These are phyloP conservation scores for Synergus umbraculus DNA, from an alignment of 2,888 invertebrate species.

Conservation along the genomic window DNA sequence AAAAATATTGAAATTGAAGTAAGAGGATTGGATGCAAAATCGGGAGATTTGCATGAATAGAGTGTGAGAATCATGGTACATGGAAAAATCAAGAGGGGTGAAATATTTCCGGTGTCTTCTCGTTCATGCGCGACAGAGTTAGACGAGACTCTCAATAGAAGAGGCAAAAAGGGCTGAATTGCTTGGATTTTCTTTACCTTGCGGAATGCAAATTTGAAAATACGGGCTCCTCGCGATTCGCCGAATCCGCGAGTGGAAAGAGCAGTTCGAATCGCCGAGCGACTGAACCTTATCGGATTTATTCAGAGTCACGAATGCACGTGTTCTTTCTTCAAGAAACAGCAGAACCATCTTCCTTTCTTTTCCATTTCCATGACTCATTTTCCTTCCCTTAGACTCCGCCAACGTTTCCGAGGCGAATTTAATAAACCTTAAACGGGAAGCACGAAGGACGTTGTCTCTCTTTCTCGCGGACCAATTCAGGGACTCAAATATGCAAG, in stretches of 20 bases:
- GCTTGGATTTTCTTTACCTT: slow-evolving; percentile 50
- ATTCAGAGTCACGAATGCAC: slow-evolving; percentile 66
- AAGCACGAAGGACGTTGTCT: slow-evolving; percentile 48
- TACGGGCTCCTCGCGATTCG: slow-evolving; percentile 44
- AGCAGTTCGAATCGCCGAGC: slow-evolving; percentile 49
- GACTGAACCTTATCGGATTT: slow-evolving; percentile 63
- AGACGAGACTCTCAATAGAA: slow-evolving; percentile 14
- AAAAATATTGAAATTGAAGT: slow-evolving; percentile 14
- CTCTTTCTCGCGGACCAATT: slow-evolving; percentile 54
- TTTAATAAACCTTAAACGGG: slow-evolving; percentile 67
- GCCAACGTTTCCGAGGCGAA: slow-evolving; percentile 60
- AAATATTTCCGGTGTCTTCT: slow-evolving; percentile 48
- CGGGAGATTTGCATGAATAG: slow-evolving; percentile 3
- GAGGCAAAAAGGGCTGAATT: slow-evolving; percentile 48
- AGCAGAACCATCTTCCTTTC: slow-evolving; percentile 40
- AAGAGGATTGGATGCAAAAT: background rate
- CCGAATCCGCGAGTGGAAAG: slow-evolving; percentile 52
- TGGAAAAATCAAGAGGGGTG: slow-evolving; percentile 56
- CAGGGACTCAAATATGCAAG: slow-evolving; percentile 67
- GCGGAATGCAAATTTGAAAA: slow-evolving; percentile 55
- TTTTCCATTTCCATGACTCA: slow-evolving; percentile 41
- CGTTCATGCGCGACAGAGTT: slow-evolving; percentile 28
- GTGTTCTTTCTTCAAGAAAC: slow-evolving; percentile 53
- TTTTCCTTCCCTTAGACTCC: slow-evolving; percentile 51
- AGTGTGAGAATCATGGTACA: slow-evolving; percentile 39